Evolutionary conservation across 2,797 vertebrate genomes (phyloP).

Genomic region (Tympanoctomys barrerae): DNA sequence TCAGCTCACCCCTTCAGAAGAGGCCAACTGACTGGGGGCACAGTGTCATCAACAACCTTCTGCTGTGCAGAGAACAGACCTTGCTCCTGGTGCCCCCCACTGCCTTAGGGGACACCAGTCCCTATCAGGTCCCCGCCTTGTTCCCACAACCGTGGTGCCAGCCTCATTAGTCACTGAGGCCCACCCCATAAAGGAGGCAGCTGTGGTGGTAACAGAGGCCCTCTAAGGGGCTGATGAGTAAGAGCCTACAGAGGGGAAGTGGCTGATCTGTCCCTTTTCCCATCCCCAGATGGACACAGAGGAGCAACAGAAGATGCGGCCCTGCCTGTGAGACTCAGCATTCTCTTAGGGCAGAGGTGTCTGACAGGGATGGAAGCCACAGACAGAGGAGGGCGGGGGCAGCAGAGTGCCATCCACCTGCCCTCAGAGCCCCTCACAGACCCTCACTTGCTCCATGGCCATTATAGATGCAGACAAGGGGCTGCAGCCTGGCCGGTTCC

Average conservation of each 20-base stretch:
- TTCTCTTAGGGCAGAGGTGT: neutral
- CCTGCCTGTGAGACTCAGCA: neutral
- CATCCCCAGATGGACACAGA: neutral
- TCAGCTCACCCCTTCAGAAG: neutral
- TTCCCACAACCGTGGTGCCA: neutral
- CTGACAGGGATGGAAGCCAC: neutral
- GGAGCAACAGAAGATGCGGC: neutral
- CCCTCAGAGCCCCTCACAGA: neutral
- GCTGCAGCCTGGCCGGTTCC: neutral
- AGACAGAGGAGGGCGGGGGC: fast-evolving
- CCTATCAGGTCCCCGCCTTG: neutral
- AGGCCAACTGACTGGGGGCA: neutral
- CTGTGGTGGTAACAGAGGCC: neutral
- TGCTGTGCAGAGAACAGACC: neutral
- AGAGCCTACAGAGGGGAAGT: neutral
- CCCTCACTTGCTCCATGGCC: neutral
- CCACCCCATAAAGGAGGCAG: too few species aligned
- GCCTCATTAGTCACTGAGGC: neutral
- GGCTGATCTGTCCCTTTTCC: neutral
- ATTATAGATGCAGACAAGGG: neutral
- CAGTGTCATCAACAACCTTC: neutral
- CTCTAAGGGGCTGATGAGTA: neutral
- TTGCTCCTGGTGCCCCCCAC: neutral
- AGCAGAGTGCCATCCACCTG: neutral
- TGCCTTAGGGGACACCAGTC: neutral